These are phyloP conservation scores for Hoplodrina ambigua DNA, from an alignment of 2,888 invertebrate genomes.

Conservation along the genomic window DNA sequence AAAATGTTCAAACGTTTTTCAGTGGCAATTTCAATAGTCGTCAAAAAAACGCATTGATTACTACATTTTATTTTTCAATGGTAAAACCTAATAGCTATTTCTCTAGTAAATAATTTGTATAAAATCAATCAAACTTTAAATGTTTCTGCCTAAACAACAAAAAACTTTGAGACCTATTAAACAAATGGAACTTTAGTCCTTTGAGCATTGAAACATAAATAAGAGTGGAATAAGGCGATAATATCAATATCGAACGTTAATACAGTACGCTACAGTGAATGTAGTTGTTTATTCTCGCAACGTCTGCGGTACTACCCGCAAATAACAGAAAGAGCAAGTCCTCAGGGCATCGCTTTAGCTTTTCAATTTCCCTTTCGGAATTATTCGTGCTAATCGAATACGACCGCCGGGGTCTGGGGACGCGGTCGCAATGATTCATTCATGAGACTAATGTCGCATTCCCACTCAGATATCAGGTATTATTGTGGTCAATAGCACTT, in stretches of 20 bases:
- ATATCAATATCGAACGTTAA: constrained; percentile 71
- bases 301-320: constrained; percentile 82
- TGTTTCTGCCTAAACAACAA: constrained; percentile 5
- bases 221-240: constrained; percentile 57
- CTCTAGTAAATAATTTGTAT: background rate
- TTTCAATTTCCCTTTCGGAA: constrained; percentile 91
- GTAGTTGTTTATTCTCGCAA: constrained; percentile 85
- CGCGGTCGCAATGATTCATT: constrained; percentile 88
- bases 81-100: background rate
- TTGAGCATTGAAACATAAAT: constrained; percentile 48
- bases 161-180: constrained; percentile 18
- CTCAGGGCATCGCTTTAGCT: constrained; percentile 89
- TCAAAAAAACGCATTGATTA: background rate
- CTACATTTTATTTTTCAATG: background rate
- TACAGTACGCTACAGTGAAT: constrained; percentile 67
- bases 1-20: too few species aligned
- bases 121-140: background rate
- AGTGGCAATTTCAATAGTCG: background rate
- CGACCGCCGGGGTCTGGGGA: constrained; percentile 83
- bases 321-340: constrained; percentile 90
- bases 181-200: constrained; percentile 48
- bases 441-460: constrained; percentile 87
- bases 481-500: constrained; percentile 75
- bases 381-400: constrained; percentile 90
- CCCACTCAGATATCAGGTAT: constrained; percentile 81